Base-by-base conservation (phyloP, 2,113 vertebrate genomes). In the Bubalus kerabau region DNA sequence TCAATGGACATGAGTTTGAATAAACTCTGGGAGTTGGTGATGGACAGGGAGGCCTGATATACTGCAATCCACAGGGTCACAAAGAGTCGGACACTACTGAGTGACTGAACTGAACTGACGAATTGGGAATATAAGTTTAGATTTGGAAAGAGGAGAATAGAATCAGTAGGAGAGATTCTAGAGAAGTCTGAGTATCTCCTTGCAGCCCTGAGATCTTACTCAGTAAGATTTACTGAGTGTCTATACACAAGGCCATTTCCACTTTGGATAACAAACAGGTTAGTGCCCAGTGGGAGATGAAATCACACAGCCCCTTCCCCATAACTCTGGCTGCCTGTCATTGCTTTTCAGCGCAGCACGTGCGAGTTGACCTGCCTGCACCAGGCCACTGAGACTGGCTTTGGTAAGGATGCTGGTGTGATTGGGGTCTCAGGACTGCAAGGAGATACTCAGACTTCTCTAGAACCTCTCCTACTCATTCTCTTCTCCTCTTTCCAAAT, bases 311-410 rank as follows among this genome's bases (percentile, higher is more conserved):
- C 48, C 32, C 48, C 48, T 40, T 60, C 26, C 59, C 2, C 59
- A 60, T 60, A 30, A 6, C 59, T 60, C 59, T 60, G 59, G 59
- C 59, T 36, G 16, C 36, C 6, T 23, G 50, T 13, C 26, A 36
- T 12, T 43, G 50, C 17, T 17, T 67, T 88, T 88, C 62, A 67
- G 14, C 2, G 0, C 14, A 12, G 46, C 1, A 0, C 0, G 0
- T 52, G 86, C 24, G 1, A 52, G 59, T 88, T 17, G 12, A 7
- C 3, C 62, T 13, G 4, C 62, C 15, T 74, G 50, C n/a, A 26
- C 86, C 0, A 32, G 26, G 32, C 48, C 46, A 24, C 48, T 4
- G 24, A 71, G 23, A 54, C 28, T 1, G 2, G 26, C 87, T 56
- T 56, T 36, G 64, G n/a, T 89, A 56, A 89, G n/a, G 24, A 40